Conservation (phyloP, 37 sponge, comb jelly and placozoan genomes). For the Geodia barretti region DNA sequence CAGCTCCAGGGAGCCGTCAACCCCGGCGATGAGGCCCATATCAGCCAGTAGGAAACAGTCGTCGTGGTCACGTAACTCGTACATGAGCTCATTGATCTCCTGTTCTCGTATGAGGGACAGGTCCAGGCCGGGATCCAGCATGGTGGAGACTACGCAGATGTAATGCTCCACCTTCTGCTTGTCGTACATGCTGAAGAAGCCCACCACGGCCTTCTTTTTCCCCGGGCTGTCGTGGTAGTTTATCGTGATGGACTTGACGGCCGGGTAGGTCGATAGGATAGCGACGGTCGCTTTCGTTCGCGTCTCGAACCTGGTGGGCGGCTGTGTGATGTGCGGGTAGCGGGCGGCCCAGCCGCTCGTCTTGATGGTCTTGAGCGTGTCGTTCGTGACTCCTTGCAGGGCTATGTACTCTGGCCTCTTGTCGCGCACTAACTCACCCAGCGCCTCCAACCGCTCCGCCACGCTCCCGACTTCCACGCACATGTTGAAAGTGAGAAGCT, state of each 20-base stretch:
- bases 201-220: conserved; percentile 21
- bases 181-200: conserved; percentile 70
- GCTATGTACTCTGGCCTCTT: conserved; percentile 75
- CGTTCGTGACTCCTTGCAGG: conserved; percentile 68
- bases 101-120: conserved; percentile 43
- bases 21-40: conserved; percentile 27
- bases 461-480: not conserved
- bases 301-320: conserved; percentile 59
- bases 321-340: conserved; percentile 49
- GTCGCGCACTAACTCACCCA: conserved; percentile 58
- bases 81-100: conserved; percentile 64
- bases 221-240: conserved; percentile 38
- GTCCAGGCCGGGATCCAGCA: conserved; percentile 35
- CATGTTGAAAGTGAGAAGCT: conserved; percentile 66
- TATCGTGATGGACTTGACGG: conserved; percentile 14
- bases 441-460: conserved; percentile 50
- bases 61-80: conserved; percentile 21
- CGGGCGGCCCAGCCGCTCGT: conserved; percentile 52
- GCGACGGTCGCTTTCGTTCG: conserved; percentile 63
- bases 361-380: conserved; percentile 47
- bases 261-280: conserved; percentile 65
- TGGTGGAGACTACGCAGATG: conserved; percentile 50
- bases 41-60: conserved; percentile 64
- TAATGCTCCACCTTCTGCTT: conserved; percentile 60
- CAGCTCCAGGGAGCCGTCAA: conserved; percentile 54